Percentiles rank a stretch among this genome's conserved stretches.
Evolutionary conservation across 2,888 invertebrate genomes (phyloP).

Genomic region (Drosophila kambysellisi): DNA sequence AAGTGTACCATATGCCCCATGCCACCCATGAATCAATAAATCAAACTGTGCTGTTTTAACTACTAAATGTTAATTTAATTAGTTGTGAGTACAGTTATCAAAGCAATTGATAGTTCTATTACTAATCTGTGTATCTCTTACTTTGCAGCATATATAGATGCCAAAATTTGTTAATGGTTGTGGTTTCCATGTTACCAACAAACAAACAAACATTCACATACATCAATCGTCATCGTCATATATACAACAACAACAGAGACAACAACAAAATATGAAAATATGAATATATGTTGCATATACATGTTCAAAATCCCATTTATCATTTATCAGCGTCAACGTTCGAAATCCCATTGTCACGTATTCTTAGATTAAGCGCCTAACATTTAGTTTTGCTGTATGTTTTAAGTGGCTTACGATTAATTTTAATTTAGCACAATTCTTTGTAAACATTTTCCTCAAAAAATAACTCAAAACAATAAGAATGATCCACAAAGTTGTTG

Average conservation of each 20-base stretch:
- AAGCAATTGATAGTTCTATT: background rate
- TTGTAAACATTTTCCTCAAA: constrained; percentile 61
- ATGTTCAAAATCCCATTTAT: constrained; percentile 35
- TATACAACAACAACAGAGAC: background rate
- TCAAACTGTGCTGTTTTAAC: constrained; percentile 74
- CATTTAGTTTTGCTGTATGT: constrained; percentile 47
- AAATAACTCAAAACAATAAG: constrained; percentile 23
- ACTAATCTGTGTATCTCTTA: constrained; percentile 1
- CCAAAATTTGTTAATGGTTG: constrained; percentile 81
- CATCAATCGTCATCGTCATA: constrained; percentile 17
- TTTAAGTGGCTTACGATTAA: constrained; percentile 59
- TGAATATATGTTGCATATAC: constrained; percentile 21
- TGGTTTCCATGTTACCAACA: constrained; percentile 64
- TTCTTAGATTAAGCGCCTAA: constrained; percentile 45
- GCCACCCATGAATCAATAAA: constrained; percentile 83
- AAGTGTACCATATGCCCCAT: constrained; percentile 83
- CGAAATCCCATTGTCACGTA: constrained; percentile 47
- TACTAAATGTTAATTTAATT: constrained; percentile 68
- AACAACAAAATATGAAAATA: background rate
- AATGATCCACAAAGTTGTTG: constrained; percentile 51
- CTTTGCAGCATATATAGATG: constrained; percentile 76
- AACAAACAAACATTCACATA: constrained; percentile 34
- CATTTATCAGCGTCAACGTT: constrained; percentile 35
- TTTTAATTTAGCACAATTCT: constrained; percentile 77
- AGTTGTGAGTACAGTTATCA: constrained; percentile 59